Evolutionary conservation across 2,888 invertebrate species (phyloP), one percentile per base, ranked within the genome.

Genomic region (Tetragonula carbonaria): DNA sequence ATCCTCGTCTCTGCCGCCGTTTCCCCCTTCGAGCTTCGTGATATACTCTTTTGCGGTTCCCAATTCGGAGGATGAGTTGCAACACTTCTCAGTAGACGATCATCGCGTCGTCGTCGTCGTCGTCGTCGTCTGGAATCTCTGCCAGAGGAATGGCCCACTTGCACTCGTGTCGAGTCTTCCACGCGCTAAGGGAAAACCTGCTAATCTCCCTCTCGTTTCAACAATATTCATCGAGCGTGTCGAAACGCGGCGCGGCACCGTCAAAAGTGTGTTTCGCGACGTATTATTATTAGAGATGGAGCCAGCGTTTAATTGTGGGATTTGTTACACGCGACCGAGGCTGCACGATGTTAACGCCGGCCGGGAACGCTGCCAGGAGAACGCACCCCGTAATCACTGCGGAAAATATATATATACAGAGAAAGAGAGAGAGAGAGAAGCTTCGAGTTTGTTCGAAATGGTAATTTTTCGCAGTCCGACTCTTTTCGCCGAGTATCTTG

Each of bases 41-140:
- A 18, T 62, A 18, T 62, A 23, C 68, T 86, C 88, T 84, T 89
- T 88, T 87, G 87, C 91, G 91, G 89, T 28, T 74, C 88, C 89
- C 75, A 78, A 85, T 91, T 88, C 74, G 91, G 86, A 68, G 71
- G 77, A 70, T 38, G 66, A 57, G 75, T 90, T 87, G 81, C 87
- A 86, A 88, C 82, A 90, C 68, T 70, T 63, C 70, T 51, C 38
- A 45, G 80, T 28, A 75, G 53, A 74, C 84, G 72, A 53, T 57
- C 63, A 11, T 33, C 21, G 11, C 33, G 45, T 45, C 45, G 45
- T 45, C 45, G 45, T 45, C 45, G 45, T 45, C 45, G 45, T 45
- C 45, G 28, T 45, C 55, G n/a, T 62, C 70, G 80, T 78, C 84
- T 79, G 79, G 76, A 87, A 77, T 62, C 80, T 74, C 53, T 80